phyloP scores from a whole-genome alignment of 2,113 vertebrate species.

The Psittacula cyanocephala region DNA sequence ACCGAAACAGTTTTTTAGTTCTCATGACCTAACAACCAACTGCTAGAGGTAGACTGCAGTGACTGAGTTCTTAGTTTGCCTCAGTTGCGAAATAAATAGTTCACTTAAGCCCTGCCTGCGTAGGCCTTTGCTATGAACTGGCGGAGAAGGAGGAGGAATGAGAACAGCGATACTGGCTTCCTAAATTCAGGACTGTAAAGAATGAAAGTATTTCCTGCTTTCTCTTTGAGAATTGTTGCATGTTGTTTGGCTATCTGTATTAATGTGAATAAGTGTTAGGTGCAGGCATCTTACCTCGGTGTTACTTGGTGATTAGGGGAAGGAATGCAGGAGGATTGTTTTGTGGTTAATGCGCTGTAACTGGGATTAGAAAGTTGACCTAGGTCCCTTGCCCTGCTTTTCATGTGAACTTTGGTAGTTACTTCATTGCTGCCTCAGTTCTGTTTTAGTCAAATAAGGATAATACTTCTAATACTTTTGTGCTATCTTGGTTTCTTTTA shows the following conservation, averaged over 20 bases:
- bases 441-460: not conserved
- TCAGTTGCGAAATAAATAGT: not conserved
- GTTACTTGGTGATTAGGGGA: not conserved
- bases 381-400: not conserved
- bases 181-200: not conserved
- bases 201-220: not conserved
- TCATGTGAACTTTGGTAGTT: not conserved
- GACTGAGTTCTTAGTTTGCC: not conserved
- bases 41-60: not conserved
- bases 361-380: not conserved
- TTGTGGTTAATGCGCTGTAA: not conserved
- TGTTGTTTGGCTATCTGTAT: not conserved
- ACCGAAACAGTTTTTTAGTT: not conserved
- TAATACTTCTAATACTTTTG: not conserved
- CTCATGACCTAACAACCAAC: not conserved
- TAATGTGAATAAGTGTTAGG: not conserved
- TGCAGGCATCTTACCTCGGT: rapidly evolving
- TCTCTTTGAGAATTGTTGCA: not conserved
- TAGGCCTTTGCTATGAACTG: not conserved
- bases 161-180: not conserved
- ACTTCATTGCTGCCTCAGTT: not conserved
- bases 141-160: not conserved
- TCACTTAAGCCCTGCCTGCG: not conserved
- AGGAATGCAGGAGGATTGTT: not conserved
- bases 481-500: not conserved